A percentile compares a stretch with the other conserved stretches of the same genome.
Conservation (phyloP, 2,113 vertebrate species). For the Pao palembangensis region DNA sequence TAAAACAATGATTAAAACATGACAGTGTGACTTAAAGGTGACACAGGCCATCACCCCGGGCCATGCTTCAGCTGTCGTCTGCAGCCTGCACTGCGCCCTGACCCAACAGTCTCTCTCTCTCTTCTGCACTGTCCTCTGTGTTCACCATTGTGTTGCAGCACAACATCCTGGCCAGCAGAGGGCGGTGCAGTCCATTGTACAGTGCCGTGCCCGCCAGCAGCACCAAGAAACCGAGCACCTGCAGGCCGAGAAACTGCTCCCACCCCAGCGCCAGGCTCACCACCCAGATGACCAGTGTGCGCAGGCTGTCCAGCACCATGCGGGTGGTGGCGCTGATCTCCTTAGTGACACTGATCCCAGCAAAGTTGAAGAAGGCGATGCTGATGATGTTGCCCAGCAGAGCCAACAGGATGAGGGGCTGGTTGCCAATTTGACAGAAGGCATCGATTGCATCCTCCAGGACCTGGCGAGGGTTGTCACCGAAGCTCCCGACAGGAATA, state of each 20-base stretch:
- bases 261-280: slow-evolving; percentile 85
- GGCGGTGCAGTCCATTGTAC: slow-evolving; percentile 87
- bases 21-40: not conserved
- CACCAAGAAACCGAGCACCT: slow-evolving; percentile 87
- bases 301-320: slow-evolving; percentile 95
- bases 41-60: not conserved
- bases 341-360: slow-evolving; percentile 93
- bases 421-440: slow-evolving; percentile 87
- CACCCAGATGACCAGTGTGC: slow-evolving; percentile 87
- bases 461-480: slow-evolving; percentile 71
- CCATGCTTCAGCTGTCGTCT: slow-evolving; percentile 46
- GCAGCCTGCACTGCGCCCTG: slow-evolving; percentile 24
- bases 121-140: slow-evolving; percentile 30
- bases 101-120: slow-evolving; percentile 76
- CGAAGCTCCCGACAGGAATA: slow-evolving; percentile 79
- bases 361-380: slow-evolving; percentile 97
- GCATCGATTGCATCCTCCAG: slow-evolving; percentile 87
- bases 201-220: slow-evolving; percentile 81
- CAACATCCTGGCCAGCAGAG: slow-evolving; percentile 73
- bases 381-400: slow-evolving; percentile 88
- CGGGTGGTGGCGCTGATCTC: slow-evolving; percentile 95
- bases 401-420: slow-evolving; percentile 82
- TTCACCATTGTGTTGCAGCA: not conserved
- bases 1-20: too few species aligned
- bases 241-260: slow-evolving; percentile 85